phyloP scores from a whole-genome alignment of 1,140 invertebrate species.

The Phthorimaea operculella region DNA sequence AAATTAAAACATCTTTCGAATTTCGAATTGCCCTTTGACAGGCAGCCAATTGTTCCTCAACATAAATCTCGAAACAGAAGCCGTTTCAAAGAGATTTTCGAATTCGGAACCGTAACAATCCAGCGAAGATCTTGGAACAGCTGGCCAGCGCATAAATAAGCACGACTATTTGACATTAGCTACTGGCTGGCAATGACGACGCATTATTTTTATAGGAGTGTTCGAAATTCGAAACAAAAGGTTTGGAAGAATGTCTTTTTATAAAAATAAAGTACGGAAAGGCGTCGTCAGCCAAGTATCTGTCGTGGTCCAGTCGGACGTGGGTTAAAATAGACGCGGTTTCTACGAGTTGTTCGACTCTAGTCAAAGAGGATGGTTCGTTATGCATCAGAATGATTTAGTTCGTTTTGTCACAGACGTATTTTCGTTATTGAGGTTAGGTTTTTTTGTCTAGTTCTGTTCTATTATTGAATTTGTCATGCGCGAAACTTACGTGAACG shows the following conservation, averaged over 20 bases:
- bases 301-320: conserved; percentile 39
- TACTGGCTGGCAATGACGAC: background rate
- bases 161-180: background rate
- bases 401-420: conserved; percentile 7
- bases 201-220: background rate
- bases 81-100: background rate
- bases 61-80: background rate
- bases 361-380: conserved; percentile 38
- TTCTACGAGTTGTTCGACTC: conserved; percentile 27
- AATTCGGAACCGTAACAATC: background rate
- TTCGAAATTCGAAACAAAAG: conserved; percentile 6
- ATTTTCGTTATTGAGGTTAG: background rate
- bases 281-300: conserved; percentile 49
- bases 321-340: conserved; percentile 43
- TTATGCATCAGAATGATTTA: conserved; percentile 21
- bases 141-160: background rate
- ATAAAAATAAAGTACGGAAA: conserved; percentile 56
- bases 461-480: background rate
- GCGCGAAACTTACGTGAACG: background rate
- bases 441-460: background rate
- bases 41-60: background rate
- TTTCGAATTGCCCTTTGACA: background rate
- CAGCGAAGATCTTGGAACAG: background rate
- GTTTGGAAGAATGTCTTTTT: conserved; percentile 3
- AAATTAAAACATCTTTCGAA: too few relatives aligned